Evolutionary conservation across 2,797 vertebrate species (phyloP), one percentile per base, ranked within the genome.

Genomic region (Anguilla anguilla): DNA sequence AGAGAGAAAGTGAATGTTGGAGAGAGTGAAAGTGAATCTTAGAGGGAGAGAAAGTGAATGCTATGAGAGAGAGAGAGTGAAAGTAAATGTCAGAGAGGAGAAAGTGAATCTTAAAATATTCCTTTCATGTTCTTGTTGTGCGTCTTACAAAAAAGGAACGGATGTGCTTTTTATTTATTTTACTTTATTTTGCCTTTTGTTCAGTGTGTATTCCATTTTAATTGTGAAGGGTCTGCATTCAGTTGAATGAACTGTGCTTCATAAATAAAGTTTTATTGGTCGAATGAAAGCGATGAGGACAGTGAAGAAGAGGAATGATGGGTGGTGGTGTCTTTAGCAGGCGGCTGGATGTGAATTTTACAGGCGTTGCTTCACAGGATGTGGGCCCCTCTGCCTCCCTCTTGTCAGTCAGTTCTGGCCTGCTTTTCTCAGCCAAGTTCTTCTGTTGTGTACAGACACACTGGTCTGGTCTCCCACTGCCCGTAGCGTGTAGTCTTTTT

Each of bases 281-380:
- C 17, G 55, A 57, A 2, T 17, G 15, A 57, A 57, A 17, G 15
- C 13, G 55, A 57, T 11, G 15, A 13, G 55, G 11, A 57, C 55
- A 57, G 13, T 3, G 55, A 39, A 25, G 64, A 9, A 28, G 6
- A 67, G n/a, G 64, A 67, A 6, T 5, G 64, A n/a, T 67, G 4
- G 22, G 64, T 67, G 22, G 74, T 6, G 10, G 9, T 77, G 31
- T 77, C 0, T 11, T 39, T 49, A 15, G 19, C 7, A 17, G 6
- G 43, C 79, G n/a, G 79, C n/a, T 17, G 79, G 22, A 19, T 82
- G 79, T 82, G 17, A 81, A 25, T 25, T 22, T 43, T 22, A 7
- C 39, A 46, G 43, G 77, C 35, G 35, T 43, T 25, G 25, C 43
- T 64, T 88, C 84, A 61, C 83, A 88, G 87, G 87, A 88, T 64